Evolutionary conservation across 1,140 invertebrate genomes (phyloP).

Genomic region (Laupala kohalensis): DNA sequence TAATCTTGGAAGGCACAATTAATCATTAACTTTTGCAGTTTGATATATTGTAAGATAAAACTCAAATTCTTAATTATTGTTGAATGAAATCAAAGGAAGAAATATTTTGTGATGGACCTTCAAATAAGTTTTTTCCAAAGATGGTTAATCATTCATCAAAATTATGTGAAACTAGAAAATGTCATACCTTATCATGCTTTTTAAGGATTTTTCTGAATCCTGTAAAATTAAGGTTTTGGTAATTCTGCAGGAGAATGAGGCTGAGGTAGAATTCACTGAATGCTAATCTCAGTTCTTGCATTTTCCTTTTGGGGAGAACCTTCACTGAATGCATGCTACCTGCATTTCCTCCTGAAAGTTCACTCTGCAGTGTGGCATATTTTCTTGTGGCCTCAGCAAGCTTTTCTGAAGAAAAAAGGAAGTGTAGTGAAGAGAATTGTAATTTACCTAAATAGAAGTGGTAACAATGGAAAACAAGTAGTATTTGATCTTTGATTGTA

Average conservation of each 20-base stretch:
- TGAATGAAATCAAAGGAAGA: not conserved
- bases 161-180: not conserved
- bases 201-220: conserved; percentile 89
- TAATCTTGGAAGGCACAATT: no score
- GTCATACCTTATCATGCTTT: conserved; percentile 82
- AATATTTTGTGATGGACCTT: no score
- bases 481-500: no score
- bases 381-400: conserved; percentile 74
- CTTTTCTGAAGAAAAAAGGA: conserved; percentile 47
- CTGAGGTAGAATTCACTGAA: conserved; percentile 87
- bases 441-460: no score
- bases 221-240: conserved; percentile 75
- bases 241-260: conserved; percentile 61
- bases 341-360: conserved; percentile 38
- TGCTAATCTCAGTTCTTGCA: conserved; percentile 77
- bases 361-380: conserved; percentile 58
- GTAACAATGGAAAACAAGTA: no score
- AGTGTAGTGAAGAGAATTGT: no score
- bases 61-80: not conserved
- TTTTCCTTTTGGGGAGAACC: conserved; percentile 43
- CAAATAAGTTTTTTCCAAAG: not conserved
- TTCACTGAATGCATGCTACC: not conserved
- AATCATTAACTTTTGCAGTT: no score
- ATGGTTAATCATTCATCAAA: not conserved
- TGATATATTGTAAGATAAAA: not conserved